These are phyloP conservation scores for Trichonephila clavata DNA, from an alignment of 1,140 invertebrate genomes.

Conservation along the genomic window DNA sequence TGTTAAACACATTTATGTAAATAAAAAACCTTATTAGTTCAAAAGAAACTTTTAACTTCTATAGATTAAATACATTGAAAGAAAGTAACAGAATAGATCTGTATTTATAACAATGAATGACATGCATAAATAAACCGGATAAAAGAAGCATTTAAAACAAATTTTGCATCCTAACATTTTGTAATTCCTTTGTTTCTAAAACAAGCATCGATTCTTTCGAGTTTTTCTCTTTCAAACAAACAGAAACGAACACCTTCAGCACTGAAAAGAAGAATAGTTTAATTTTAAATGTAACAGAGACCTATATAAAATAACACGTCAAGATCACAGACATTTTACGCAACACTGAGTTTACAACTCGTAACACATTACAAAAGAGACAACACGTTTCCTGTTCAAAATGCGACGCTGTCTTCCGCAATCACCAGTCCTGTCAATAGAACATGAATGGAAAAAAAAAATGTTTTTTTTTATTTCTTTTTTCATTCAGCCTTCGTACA, in stretches of 20 bases:
- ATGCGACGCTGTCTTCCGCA: slow-evolving; percentile 11
- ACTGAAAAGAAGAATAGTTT: not conserved
- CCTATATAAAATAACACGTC: not conserved
- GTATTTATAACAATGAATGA: no score
- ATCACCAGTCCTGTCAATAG: not conserved
- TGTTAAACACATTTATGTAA: no score
- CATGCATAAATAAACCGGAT: no score
- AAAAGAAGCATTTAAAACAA: no score
- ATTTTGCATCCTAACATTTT: not conserved
- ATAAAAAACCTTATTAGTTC: no score
- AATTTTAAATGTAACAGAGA: not conserved
- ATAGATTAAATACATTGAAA: no score
- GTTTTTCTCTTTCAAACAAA: not conserved
- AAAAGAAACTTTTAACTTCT: no score
- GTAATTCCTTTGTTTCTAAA: not conserved
- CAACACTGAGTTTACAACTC: not conserved
- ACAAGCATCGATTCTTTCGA: not conserved
- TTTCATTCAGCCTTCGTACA: not conserved
- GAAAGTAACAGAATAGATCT: no score
- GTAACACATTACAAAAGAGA: not conserved
- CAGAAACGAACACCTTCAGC: not conserved
- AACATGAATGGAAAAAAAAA: not conserved
- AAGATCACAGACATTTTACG: not conserved
- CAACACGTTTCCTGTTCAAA: slow-evolving; percentile 19
- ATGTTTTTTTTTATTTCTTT: not conserved